Conservation (phyloP, 2,113 vertebrate species). For the Rhipidura dahli region DNA sequence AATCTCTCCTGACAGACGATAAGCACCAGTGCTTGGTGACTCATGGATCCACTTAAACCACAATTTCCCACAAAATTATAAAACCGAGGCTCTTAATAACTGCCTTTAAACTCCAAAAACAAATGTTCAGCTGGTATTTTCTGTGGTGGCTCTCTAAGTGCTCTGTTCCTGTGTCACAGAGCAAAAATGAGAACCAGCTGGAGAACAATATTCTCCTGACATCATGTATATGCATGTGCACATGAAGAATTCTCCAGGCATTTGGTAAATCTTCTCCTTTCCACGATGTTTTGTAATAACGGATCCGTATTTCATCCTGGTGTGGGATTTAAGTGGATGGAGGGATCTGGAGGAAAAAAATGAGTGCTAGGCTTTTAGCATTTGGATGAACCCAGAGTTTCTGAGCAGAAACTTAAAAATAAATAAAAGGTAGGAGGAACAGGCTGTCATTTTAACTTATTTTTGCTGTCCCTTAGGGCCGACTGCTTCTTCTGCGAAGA, state of each 20-base stretch:
- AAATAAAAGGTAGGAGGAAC: conserved; percentile 40
- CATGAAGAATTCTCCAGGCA: not conserved
- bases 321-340: not conserved
- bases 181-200: conserved; percentile 52
- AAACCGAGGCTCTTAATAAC: conserved; percentile 35
- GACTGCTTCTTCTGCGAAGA: not conserved
- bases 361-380: conserved; percentile 1
- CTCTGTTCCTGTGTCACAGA: conserved; percentile 46
- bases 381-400: conserved; percentile 25
- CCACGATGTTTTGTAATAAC: not conserved
- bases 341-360: not conserved
- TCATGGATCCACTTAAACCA: conserved; percentile 48
- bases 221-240: not conserved
- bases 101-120: conserved; percentile 44
- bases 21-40: conserved; percentile 32
- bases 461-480: conserved; percentile 13
- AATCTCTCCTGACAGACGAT: conserved; percentile 31
- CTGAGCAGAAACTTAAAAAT: conserved; percentile 24
- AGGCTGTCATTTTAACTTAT: conserved; percentile 36
- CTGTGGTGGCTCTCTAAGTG: conserved; percentile 25
- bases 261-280: conserved; percentile 22
- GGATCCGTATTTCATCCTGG: not conserved
- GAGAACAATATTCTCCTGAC: not conserved
- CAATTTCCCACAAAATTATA: conserved; percentile 56
- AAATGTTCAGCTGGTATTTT: conserved; percentile 45